Evolutionary conservation across 2,888 invertebrate species (phyloP), one percentile per base, ranked within the genome.

Genomic region (Sinhomidia bicolor): DNA sequence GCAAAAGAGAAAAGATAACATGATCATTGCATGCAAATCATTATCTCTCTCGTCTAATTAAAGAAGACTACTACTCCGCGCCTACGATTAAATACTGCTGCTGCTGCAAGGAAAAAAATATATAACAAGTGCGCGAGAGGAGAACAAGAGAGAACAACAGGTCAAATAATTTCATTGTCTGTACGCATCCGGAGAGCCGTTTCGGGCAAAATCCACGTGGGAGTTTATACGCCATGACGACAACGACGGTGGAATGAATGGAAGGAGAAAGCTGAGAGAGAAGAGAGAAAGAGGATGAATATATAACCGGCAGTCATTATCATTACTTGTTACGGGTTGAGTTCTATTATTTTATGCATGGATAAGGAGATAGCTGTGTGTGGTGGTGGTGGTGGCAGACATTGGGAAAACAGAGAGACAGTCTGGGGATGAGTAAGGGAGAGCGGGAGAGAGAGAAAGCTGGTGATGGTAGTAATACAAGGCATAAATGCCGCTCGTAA

Each of bases 1-100:
- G n/a, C 65, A 2, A 26, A 10, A 41, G 62, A 10, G 51, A 41
- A 57, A 51, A 41, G 83, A 79, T 85, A 68, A 54, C 79, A 62
- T n/a, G 79, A 76, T 85, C 85, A 65, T 65, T 65, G 76, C 65
- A 44, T 65, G 85, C 65, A 85, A 78, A 79, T 85, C 85, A 85
- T 85, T 85, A 85, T 80, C 85, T 85, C 79, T 68, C 57, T 57
- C 68, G 44, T 85, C 79, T 80, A 85, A 85, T 85, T 85, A 85
- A 68, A 80, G 79, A 68, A 85, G 62, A 23, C n/a, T n/a, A n/a
- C n/a, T n/a, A n/a, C n/a, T n/a, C n/a, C n/a, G n/a, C n/a, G n/a
- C n/a, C n/a, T n/a, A n/a, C n/a, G n/a, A n/a, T n/a, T n/a, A n/a
- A n/a, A n/a, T n/a, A n/a, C n/a, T n/a, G n/a, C n/a, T n/a, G n/a